Conservation (phyloP, 1,140 invertebrate genomes). For the Zaprionus kolodkinae region DNA sequence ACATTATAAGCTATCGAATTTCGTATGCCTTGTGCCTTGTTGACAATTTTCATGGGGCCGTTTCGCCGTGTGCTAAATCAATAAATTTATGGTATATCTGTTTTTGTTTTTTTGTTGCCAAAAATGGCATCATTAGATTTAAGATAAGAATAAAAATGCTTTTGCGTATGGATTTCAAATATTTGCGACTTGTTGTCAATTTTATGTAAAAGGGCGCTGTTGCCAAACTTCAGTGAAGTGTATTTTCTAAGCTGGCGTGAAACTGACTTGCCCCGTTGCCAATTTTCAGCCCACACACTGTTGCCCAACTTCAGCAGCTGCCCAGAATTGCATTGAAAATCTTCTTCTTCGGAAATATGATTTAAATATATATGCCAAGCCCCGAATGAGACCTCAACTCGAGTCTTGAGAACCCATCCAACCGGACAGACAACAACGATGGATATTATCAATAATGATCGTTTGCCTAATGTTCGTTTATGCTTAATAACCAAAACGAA, state of each 20-base stretch:
- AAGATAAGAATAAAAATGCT: not conserved
- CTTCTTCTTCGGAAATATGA: not conserved
- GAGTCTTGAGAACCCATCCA: slow-evolving; percentile 17
- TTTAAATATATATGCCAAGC: slow-evolving; percentile 12
- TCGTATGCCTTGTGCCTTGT: slow-evolving; percentile 1
- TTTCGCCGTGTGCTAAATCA: slow-evolving; percentile 2
- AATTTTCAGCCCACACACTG: not conserved
- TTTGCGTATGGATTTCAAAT: not conserved
- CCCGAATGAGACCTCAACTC: slow-evolving; percentile 8
- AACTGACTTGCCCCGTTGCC: not conserved
- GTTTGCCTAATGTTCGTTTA: slow-evolving; percentile 67
- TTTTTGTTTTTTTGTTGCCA: not conserved
- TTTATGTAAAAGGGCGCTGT: not conserved
- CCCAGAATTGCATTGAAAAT: slow-evolving; percentile 5
- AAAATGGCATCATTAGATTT: not conserved
- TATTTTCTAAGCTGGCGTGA: not conserved
- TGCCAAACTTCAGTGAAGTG: slow-evolving; percentile 3
- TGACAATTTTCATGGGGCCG: slow-evolving; percentile 11
- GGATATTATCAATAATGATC: slow-evolving; percentile 65
- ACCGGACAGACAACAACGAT: slow-evolving; percentile 63
- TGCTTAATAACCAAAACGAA: slow-evolving; percentile 75
- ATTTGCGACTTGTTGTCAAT: not conserved
- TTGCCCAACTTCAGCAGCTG: slow-evolving; percentile 4
- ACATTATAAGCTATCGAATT: slow-evolving; percentile 17
- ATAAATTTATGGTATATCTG: slow-evolving; percentile 5